These are phyloP conservation scores for Stercorarius parasiticus DNA, from an alignment of 2,113 vertebrate species.

Conservation along the genomic window DNA sequence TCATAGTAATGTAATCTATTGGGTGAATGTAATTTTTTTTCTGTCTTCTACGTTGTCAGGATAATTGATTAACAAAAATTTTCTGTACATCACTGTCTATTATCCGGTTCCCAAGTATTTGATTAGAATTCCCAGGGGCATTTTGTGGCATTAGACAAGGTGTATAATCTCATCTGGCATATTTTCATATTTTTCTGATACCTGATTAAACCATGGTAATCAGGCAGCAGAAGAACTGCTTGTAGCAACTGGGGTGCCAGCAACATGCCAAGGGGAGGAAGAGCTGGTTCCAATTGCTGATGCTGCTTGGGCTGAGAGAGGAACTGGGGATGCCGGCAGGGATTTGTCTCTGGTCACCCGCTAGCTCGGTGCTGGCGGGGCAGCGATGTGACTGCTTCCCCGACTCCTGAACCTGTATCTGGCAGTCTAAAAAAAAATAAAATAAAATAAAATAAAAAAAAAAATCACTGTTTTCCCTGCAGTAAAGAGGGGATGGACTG, in stretches of 20 bases:
- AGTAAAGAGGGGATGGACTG: not conserved
- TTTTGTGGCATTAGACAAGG: not conserved
- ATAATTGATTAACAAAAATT: not conserved
- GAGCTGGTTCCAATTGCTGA: fast-evolving
- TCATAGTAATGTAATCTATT: not conserved
- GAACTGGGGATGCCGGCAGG: not conserved
- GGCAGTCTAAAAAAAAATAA: not conserved
- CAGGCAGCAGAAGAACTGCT: not conserved
- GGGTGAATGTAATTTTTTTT: not conserved
- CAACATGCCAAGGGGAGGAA: fast-evolving
- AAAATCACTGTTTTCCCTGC: not conserved
- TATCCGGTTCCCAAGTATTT: not conserved
- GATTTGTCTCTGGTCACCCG: not conserved
- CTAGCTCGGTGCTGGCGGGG: not conserved
- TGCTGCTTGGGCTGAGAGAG: not conserved
- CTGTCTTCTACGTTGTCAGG: not conserved
- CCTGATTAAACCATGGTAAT: not conserved
- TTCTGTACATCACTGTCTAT: not conserved
- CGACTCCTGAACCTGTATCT: not conserved
- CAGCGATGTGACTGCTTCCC: not conserved
- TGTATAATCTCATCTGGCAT: not conserved
- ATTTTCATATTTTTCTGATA: not conserved
- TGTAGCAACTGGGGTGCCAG: fast-evolving
- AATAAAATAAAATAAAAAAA: not conserved
- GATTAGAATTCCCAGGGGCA: not conserved